Percentiles rank a stretch among this genome's conserved stretches.
Conservation (phyloP, 2,113 vertebrate genomes). For the Falcunculus frontatus region DNA sequence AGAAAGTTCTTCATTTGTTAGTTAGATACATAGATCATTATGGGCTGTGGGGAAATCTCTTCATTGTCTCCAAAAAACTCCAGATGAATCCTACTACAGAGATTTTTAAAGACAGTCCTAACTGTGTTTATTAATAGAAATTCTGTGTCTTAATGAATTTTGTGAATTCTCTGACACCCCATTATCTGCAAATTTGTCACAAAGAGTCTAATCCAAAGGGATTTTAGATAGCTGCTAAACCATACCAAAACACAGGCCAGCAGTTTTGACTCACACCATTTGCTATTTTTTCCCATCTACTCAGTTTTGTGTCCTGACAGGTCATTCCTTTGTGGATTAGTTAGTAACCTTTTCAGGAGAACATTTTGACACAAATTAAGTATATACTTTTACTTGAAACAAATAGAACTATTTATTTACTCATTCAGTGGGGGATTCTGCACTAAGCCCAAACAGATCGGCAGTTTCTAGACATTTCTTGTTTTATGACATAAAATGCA, state of each 20-base stretch:
- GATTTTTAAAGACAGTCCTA: not conserved
- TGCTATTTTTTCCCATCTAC: not conserved
- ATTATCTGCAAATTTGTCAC: not conserved
- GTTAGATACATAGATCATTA: not conserved
- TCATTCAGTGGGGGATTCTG: not conserved
- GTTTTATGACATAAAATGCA: constrained; percentile 38
- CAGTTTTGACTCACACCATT: not conserved
- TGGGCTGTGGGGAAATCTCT: not conserved
- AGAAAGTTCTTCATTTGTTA: not conserved
- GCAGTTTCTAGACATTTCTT: constrained; percentile 35
- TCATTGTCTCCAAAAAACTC: not conserved
- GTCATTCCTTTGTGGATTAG: not conserved
- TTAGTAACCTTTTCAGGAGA: not conserved
- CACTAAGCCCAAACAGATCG: not conserved
- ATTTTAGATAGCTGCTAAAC: not conserved
- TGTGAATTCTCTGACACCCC: not conserved
- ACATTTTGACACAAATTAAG: constrained; percentile 30
- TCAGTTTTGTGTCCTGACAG: not conserved
- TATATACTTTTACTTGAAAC: not conserved
- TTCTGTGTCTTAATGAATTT: not conserved
- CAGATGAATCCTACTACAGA: not conserved
- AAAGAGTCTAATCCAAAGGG: not conserved
- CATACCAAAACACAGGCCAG: not conserved
- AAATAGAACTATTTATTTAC: constrained; percentile 23
- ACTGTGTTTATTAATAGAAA: not conserved